Evolutionary conservation across 2,888 invertebrate genomes (phyloP).

Genomic region (Endotricha flammealis): DNA sequence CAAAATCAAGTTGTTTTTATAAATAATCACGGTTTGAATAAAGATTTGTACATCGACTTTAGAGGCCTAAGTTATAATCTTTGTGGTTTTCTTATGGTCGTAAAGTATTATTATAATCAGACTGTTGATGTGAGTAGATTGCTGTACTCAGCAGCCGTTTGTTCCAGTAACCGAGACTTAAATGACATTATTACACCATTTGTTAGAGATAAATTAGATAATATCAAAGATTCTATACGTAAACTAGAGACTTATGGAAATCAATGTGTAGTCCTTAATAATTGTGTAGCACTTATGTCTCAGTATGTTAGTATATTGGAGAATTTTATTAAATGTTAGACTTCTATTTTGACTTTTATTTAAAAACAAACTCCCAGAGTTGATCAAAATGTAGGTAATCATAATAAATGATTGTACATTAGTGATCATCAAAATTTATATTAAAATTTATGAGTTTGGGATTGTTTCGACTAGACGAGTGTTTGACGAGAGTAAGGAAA

Average conservation of each 20-base stretch:
- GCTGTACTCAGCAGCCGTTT: slow-evolving; percentile 65
- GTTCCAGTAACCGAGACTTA: slow-evolving; percentile 53
- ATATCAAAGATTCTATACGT: slow-evolving; percentile 44
- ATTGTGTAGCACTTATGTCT: slow-evolving; percentile 66
- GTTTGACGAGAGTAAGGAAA: too few species aligned
- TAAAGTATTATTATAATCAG: slow-evolving; percentile 61
- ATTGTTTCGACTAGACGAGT: too few species aligned
- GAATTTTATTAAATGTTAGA: slow-evolving; percentile 73
- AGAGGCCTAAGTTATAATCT: slow-evolving; percentile 84
- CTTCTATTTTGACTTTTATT: slow-evolving; percentile 2
- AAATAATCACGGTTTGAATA: slow-evolving; percentile 76
- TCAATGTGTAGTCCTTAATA: slow-evolving; percentile 53
- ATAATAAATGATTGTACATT: too few species aligned
- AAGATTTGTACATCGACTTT: slow-evolving; percentile 80
- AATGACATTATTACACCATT: slow-evolving; percentile 59
- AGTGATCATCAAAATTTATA: too few species aligned
- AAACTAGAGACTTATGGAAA: slow-evolving; percentile 40
- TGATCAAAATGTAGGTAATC: too few species aligned
- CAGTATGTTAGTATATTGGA: slow-evolving; percentile 68
- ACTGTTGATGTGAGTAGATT: slow-evolving; percentile 59
- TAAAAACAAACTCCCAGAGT: too few species aligned
- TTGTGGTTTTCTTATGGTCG: slow-evolving; percentile 66
- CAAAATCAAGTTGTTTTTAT: slow-evolving; percentile 81
- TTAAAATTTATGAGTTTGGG: too few species aligned
- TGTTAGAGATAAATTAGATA: slow-evolving; percentile 44